A percentile compares a stretch with the other conserved stretches of the same genome.
Conservation (phyloP, 2,113 vertebrate genomes). For the Rhabdomys dilectus region DNA sequence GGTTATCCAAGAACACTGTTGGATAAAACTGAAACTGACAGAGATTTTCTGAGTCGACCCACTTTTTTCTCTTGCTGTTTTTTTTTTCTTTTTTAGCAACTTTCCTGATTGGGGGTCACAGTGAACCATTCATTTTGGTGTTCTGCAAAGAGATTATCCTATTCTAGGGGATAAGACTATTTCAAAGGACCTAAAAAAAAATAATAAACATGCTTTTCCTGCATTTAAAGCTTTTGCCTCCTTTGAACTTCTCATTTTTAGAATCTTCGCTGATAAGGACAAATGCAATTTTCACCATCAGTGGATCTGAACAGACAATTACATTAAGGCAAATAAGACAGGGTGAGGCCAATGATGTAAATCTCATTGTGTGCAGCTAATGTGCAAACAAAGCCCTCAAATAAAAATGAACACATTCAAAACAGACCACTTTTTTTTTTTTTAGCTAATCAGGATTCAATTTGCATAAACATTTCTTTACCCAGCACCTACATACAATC, state of each 20-base stretch:
- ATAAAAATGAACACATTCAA: constrained; percentile 68
- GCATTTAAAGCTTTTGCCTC: constrained; percentile 61
- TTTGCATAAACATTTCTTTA: constrained; percentile 70
- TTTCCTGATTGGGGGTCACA: neutral
- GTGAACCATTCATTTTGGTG: constrained; percentile 7
- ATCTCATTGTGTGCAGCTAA: constrained; percentile 63
- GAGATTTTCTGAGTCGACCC: neutral
- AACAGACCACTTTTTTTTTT: constrained; percentile 58
- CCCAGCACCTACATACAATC: constrained; percentile 52
- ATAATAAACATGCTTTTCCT: constrained; percentile 57
- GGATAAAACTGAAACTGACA: neutral
- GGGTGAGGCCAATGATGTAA: constrained; percentile 70
- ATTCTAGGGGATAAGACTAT: constrained; percentile 43
- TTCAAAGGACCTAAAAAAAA: constrained; percentile 53
- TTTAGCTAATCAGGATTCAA: constrained; percentile 48
- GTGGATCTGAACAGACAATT: constrained; percentile 82
- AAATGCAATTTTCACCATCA: constrained; percentile 83
- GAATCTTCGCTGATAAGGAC: constrained; percentile 73
- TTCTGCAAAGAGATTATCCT: constrained; percentile 58
- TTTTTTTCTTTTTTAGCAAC: neutral
- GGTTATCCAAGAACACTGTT: constrained; percentile 49
- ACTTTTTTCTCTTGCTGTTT: neutral
- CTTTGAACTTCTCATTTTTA: constrained; percentile 71
- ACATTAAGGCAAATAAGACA: constrained; percentile 78
- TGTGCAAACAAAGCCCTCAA: constrained; percentile 68